Evolutionary conservation across 2,113 vertebrate species (phyloP).

Genomic region (Syrmaticus mikado): DNA sequence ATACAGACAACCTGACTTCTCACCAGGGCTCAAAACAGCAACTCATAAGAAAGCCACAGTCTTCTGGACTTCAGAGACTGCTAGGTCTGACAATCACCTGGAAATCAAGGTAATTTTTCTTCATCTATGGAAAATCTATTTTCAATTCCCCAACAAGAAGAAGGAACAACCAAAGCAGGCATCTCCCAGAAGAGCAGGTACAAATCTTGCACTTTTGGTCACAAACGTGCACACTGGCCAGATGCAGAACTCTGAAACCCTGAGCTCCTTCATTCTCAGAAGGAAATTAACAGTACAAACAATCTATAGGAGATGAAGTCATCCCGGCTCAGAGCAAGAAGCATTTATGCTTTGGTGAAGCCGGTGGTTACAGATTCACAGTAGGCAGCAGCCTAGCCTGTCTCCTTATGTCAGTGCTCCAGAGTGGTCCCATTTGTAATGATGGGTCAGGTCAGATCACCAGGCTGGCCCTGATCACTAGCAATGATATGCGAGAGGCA

Average conservation of each 20-base stretch:
- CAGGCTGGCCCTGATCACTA: neutral
- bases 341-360: neutral
- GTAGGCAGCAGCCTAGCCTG: neutral
- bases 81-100: neutral
- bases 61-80: neutral
- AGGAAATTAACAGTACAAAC: neutral
- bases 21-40: neutral
- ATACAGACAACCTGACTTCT: neutral
- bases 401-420: accelerated
- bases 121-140: neutral
- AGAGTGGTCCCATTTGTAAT: neutral
- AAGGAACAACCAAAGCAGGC: neutral
- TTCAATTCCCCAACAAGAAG: neutral
- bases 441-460: neutral
- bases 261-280: neutral
- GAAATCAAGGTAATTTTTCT: neutral
- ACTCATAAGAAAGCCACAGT: neutral
- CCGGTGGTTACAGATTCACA: neutral
- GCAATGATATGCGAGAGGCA: neutral
- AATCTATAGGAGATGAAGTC: neutral
- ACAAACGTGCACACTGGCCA: neutral
- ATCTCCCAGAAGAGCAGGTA: neutral
- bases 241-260: neutral
- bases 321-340: accelerated
- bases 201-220: neutral